Evolutionary conservation across 2,797 vertebrate species (phyloP).

Genomic region (Tinamus major): DNA sequence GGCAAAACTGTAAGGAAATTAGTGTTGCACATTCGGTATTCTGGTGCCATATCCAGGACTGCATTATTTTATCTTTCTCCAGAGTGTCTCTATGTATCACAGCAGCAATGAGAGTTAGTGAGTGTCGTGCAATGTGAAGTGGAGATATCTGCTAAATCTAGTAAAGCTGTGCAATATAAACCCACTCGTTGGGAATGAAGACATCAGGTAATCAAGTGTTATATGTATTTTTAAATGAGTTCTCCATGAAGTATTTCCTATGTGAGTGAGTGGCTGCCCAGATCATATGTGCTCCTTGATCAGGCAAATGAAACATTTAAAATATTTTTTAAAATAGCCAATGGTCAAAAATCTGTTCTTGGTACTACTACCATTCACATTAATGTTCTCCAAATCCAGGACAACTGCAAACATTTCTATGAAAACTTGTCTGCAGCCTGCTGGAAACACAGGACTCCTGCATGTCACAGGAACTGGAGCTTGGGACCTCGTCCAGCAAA

Average conservation of each 20-base stretch:
- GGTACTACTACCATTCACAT: background rate
- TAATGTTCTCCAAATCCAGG: accelerated
- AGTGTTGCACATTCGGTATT: background rate
- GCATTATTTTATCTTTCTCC: background rate
- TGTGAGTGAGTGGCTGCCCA: background rate
- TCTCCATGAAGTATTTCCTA: accelerated
- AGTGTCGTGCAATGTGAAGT: accelerated
- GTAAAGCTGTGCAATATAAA: background rate
- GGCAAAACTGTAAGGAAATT: slow-evolving; percentile 65
- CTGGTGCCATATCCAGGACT: background rate
- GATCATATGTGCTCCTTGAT: background rate
- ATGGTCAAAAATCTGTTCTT: background rate
- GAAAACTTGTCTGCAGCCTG: background rate
- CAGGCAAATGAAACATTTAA: background rate
- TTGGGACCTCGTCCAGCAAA: background rate
- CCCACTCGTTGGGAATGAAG: background rate
- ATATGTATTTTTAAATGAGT: background rate
- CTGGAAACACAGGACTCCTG: background rate
- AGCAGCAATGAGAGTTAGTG: background rate
- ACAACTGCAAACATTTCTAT: background rate
- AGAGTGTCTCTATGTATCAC: background rate
- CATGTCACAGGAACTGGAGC: background rate
- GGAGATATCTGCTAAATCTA: background rate
- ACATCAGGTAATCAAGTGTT: accelerated
- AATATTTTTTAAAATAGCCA: background rate